Evolutionary conservation across 2,113 vertebrate genomes (phyloP), one percentile per base, ranked within the genome.

Genomic region (Colossoma macropomum): DNA sequence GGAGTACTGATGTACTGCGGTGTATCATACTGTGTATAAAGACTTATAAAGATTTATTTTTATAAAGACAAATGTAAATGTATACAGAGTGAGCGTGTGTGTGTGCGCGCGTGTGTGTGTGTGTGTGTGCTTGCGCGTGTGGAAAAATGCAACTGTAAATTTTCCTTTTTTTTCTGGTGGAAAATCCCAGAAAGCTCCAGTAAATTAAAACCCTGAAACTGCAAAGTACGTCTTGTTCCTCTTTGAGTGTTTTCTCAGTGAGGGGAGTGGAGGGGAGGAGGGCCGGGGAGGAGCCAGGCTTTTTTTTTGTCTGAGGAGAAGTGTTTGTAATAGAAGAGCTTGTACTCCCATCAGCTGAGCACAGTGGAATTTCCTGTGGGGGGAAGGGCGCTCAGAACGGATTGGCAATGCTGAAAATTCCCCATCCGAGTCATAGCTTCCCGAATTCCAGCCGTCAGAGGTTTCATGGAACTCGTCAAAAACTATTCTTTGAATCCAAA

Each of bases 41-140:
- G 90, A 94, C 75, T n/a, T n/a, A n/a, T n/a, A n/a, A n/a, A 83
- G 89, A 93, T 92, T 89, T 95, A 94, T 95, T 93, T 95, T 94
- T 93, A 92, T 91, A 91, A 73, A 30, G 87, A 93, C 87, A 87
- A 60, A 88, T 94, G 93, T 94, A 93, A 90, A 91, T 90, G 86
- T 93, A 92, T 94, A 93, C 83, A 93, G 82, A 79, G 41, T 80
- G 52, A 65, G 59, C 63, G 34, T 69, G 65, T 8, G 45, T 38
- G 48, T 16, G 9, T 38, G 34, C 7, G 34, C 34, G 41, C 41
- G 4, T 11, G 41, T 45, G 41, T 45, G 41, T 45, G 41, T 11
- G 41, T 11, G 10, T 45, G 41, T 11, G 41, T 45, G 5, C 9
- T 4, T 77, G 54, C n/a, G 21, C 7, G 54, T 59, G 54, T 54